These are phyloP conservation scores for Periophthalmus modestus DNA, from an alignment of 2,113 vertebrate genomes.

Conservation along the genomic window DNA sequence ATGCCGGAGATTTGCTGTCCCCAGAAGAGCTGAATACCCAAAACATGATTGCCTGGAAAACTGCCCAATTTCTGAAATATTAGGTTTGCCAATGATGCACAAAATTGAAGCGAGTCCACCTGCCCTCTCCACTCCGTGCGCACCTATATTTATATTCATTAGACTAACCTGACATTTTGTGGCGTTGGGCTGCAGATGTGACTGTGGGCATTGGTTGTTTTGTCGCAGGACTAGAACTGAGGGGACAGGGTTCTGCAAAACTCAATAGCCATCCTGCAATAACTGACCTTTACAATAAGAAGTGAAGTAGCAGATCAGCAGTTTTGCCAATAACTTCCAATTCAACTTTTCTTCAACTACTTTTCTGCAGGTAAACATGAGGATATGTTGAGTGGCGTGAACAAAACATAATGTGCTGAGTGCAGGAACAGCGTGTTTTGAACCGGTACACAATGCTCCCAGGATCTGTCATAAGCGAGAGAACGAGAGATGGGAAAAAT, in stretches of 20 bases:
- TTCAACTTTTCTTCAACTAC: conserved; percentile 25
- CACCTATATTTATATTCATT: conserved; percentile 23
- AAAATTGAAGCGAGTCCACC: conserved; percentile 13
- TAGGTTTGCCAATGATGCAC: conserved; percentile 16
- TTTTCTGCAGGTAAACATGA: conserved; percentile 37
- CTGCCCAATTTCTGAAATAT: conserved; percentile 22
- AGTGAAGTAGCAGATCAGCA: conserved; percentile 22
- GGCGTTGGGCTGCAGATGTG: conserved; percentile 14
- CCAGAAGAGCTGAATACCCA: neutral
- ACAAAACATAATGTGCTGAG: conserved; percentile 13
- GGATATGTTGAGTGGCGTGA: conserved; percentile 17
- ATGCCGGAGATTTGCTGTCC: neutral
- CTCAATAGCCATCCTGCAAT: conserved; percentile 37
- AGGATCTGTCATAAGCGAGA: neutral
- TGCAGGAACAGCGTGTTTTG: neutral
- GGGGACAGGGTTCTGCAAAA: conserved; percentile 29
- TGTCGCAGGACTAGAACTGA: conserved; percentile 1
- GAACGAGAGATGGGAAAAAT: neutral
- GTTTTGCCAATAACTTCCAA: conserved; percentile 39
- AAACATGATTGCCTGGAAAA: conserved; percentile 10
- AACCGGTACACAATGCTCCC: neutral
- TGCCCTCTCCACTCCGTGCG: neutral
- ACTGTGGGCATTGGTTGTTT: conserved; percentile 10
- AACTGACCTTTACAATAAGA: conserved; percentile 60
- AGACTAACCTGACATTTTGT: conserved; percentile 33